phyloP scores from a whole-genome alignment of 2,888 invertebrate species.

The Apodemia hepburni region DNA sequence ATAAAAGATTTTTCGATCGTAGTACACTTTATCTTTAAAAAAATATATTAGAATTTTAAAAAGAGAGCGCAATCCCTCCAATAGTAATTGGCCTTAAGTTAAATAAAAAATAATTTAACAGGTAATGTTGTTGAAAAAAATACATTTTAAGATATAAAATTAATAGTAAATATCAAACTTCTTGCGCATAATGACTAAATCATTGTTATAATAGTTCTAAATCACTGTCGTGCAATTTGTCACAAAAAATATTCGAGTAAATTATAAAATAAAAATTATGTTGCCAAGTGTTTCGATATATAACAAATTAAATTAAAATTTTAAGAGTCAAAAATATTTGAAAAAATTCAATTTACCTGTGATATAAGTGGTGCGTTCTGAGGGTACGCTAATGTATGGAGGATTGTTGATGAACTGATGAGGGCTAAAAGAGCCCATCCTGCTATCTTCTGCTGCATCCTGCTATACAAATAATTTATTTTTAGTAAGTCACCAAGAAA shows the following conservation, averaged over 20 bases:
- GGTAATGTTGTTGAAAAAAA: background rate
- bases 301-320: background rate
- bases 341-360: slow-evolving; percentile 49
- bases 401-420: slow-evolving; percentile 82
- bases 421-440: slow-evolving; percentile 87
- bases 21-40: too few species aligned
- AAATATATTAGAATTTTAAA: too few species aligned
- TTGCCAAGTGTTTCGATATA: background rate
- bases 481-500: slow-evolving; percentile 19
- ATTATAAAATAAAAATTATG: too few species aligned
- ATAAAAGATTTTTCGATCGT: too few species aligned
- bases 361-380: slow-evolving; percentile 66
- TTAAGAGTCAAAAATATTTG: background rate
- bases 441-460: slow-evolving; percentile 83
- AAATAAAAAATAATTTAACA: too few species aligned
- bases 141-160: background rate
- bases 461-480: slow-evolving; percentile 36
- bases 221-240: background rate
- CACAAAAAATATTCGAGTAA: background rate
- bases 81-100: too few species aligned
- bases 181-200: background rate
- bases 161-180: background rate
- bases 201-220: background rate
- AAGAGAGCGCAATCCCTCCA: too few species aligned
- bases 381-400: slow-evolving; percentile 85